Base-by-base conservation (phyloP, 2,113 vertebrate genomes). In the Pheucticus melanocephalus region DNA sequence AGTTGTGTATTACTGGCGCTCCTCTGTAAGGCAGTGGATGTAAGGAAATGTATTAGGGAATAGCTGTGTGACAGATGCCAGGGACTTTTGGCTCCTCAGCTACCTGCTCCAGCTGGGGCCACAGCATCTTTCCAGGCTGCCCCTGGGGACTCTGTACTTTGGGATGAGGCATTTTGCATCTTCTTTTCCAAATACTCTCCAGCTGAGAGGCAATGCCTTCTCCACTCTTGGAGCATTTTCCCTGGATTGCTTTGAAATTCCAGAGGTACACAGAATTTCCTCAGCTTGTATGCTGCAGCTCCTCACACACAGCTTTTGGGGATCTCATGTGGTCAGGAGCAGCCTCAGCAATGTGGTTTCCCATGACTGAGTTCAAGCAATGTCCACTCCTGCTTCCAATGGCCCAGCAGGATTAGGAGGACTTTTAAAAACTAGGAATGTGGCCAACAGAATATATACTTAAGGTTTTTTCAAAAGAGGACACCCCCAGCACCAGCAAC, bases 301-400 rank as follows among this genome's bases (percentile, higher is more conserved):
- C 37, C 65, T 79, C 4, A 6, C 18, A 53, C 10, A 21, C 2
- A 57, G 42, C 20, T 79, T 86, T 57, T 75, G 61, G 24, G 18
- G 7, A 3, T 42, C 28, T 70, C 1, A 1, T 0, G 3, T 44
- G 35, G 15, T 37, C 35, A 75, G 8, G 21, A 47, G 50, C 0
- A 5, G 24, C 6, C 33, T 57, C 63, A 92, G 28, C 27, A 40
- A 57, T 12, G 11, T 0, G 1, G 18, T 47, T 93, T 53, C 13
- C 50, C 11, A 20, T 44, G 14, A 45, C 57, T 6, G 8, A 84
- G 18, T 27, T 44, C 45, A 65, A 83, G 28, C 6, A 60, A 45
- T 9, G 5, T 10, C 37, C 11, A 1, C 3, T 25, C 3, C 25
- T 45, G 20, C n/a, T 50, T 77, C 18, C 31, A 65, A 64, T 93